Conservation (phyloP, 2,113 vertebrate species). For the Gymnocephalus cernua region DNA sequence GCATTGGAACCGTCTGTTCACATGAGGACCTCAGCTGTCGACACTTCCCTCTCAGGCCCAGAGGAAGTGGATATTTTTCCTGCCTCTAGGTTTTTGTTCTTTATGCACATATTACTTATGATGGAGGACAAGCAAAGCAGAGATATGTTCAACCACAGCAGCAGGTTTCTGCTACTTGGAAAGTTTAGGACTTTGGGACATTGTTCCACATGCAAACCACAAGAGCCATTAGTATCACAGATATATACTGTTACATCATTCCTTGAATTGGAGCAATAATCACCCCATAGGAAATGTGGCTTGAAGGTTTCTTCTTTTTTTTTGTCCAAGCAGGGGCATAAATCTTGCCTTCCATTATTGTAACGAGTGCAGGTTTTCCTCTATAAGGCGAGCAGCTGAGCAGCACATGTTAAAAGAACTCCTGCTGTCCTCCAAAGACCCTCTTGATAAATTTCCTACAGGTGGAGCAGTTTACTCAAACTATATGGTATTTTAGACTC, state of each 20-base stretch:
- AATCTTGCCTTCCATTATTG: slow-evolving; percentile 87
- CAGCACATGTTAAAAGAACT: slow-evolving; percentile 85
- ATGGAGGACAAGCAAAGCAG: slow-evolving; percentile 36
- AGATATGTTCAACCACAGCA: slow-evolving; percentile 28
- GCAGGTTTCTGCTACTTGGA: slow-evolving; percentile 58
- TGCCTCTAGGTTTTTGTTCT: slow-evolving; percentile 32
- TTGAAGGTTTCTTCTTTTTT: slow-evolving; percentile 48
- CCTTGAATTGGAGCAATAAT: slow-evolving; percentile 87
- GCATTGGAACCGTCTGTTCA: slow-evolving; percentile 10
- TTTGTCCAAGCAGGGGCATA: slow-evolving; percentile 78
- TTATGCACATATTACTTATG: slow-evolving; percentile 36
- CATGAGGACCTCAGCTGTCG: slow-evolving; percentile 30
- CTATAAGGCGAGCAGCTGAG: slow-evolving; percentile 85
- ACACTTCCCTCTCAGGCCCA: slow-evolving; percentile 49
- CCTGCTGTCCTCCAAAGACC: slow-evolving; percentile 81
- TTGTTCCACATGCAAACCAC: slow-evolving; percentile 75
- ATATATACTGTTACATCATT: slow-evolving; percentile 71
- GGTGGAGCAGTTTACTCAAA: slow-evolving; percentile 86
- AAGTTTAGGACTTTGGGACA: slow-evolving; percentile 68
- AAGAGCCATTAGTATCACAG: slow-evolving; percentile 86
- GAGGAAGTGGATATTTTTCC: slow-evolving; percentile 67
- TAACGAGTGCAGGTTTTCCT: slow-evolving; percentile 80
- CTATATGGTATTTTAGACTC: slow-evolving; percentile 69
- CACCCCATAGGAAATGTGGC: slow-evolving; percentile 84
- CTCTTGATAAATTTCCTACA: slow-evolving; percentile 85